Percentiles rank a stretch among this genome's conserved stretches.
Evolutionary conservation across 2,888 invertebrate species (phyloP).

Genomic region (Pachydiplax longipennis): DNA sequence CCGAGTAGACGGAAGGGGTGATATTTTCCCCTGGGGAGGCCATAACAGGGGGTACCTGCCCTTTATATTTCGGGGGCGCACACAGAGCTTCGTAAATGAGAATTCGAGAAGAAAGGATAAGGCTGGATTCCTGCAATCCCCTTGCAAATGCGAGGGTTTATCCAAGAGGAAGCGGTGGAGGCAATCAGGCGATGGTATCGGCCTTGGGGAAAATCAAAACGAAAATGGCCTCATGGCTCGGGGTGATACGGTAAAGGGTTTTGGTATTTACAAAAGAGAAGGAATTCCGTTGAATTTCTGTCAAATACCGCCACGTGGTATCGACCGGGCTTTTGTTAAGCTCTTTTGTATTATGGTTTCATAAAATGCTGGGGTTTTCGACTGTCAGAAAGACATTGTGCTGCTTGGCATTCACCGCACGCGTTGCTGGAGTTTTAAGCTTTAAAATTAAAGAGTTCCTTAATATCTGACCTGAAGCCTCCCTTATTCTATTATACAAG

Average conservation of each 20-base stretch:
- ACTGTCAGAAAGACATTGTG: no score
- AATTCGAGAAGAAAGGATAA: neutral
- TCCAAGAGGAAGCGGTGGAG: neutral
- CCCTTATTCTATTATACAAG: no score
- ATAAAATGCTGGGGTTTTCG: no score
- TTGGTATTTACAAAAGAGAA: neutral
- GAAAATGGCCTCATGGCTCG: neutral
- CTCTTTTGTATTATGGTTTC: no score
- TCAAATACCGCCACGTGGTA: no score
- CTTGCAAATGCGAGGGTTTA: neutral
- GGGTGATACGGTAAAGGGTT: neutral
- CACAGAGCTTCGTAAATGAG: neutral
- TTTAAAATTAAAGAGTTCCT: no score
- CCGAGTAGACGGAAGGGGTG: neutral
- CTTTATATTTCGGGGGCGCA: neutral
- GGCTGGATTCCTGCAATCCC: neutral
- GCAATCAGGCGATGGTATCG: neutral
- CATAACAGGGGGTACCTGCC: neutral
- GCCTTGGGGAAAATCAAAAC: neutral
- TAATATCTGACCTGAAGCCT: no score
- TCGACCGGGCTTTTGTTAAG: no score
- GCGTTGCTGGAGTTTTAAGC: no score
- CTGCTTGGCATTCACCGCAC: no score
- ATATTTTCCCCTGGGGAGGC: neutral
- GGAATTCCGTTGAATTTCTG: no score